Evolutionary conservation across 2,113 vertebrate genomes (phyloP).

Genomic region (Nothoprocta perdicaria): DNA sequence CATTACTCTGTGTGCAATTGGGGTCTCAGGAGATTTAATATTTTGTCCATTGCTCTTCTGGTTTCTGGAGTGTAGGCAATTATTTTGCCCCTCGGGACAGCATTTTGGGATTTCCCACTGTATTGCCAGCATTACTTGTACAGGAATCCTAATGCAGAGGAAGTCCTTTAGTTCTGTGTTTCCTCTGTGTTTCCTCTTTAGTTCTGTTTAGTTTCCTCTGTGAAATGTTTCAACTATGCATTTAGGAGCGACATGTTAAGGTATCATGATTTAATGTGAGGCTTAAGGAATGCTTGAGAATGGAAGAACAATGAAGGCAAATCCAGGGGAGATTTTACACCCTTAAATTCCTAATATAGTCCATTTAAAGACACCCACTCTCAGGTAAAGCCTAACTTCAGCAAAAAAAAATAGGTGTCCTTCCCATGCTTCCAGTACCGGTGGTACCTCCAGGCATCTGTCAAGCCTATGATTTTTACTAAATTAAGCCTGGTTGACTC

Average conservation of each 20-base stretch:
- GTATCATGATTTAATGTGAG: background rate
- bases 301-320: background rate
- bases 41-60: background rate
- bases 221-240: background rate
- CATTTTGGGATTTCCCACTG: background rate
- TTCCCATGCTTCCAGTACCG: background rate
- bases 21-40: background rate
- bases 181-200: too few species aligned
- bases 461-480: background rate
- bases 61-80: background rate
- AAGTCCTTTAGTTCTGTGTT: background rate
- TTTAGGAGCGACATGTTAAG: background rate
- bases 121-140: background rate
- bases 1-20: accelerated
- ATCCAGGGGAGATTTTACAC: background rate
- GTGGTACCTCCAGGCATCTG: background rate
- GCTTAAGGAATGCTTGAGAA: background rate
- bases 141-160: background rate
- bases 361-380: background rate
- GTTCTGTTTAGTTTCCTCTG: too few species aligned
- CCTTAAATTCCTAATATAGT: background rate
- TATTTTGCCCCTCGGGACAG: background rate
- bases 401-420: background rate
- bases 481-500: background rate
- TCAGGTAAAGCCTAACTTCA: background rate